A percentile compares a stretch with the other conserved stretches of the same genome.
Conservation (phyloP, 2,113 vertebrate species). For the Nycticebus coucang region DNA sequence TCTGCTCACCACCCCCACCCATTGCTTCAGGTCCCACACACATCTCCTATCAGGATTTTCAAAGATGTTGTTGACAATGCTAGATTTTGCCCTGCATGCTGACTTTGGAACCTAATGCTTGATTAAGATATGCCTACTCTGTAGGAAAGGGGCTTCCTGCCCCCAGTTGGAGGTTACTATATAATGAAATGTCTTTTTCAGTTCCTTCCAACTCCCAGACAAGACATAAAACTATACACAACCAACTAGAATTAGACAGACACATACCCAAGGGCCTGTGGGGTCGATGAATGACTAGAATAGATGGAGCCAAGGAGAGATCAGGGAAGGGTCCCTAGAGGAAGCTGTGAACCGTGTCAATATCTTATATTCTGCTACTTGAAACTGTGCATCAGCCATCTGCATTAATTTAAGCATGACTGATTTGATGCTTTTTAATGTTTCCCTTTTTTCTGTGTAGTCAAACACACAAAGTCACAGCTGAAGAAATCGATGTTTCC, state of each 20-base stretch:
- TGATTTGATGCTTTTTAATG: not conserved
- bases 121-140: not conserved
- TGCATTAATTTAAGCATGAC: not conserved
- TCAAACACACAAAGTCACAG: not conserved
- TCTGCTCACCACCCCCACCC: not conserved
- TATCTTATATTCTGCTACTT: conserved; percentile 21
- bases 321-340: not conserved
- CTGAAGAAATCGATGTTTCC: not conserved
- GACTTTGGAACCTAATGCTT: not conserved
- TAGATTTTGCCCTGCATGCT: not conserved
- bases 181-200: not conserved
- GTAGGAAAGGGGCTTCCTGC: not conserved
- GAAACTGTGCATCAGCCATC: not conserved
- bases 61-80: not conserved
- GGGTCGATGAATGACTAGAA: not conserved
- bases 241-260: not conserved
- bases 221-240: not conserved
- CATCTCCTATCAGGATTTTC: not conserved
- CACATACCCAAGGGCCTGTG: not conserved
- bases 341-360: not conserved
- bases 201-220: not conserved
- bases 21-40: not conserved
- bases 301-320: not conserved
- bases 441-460: not conserved
- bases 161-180: not conserved